These are phyloP conservation scores for Peucedramus taeniatus DNA, from an alignment of 2,113 vertebrate genomes.

Conservation along the genomic window DNA sequence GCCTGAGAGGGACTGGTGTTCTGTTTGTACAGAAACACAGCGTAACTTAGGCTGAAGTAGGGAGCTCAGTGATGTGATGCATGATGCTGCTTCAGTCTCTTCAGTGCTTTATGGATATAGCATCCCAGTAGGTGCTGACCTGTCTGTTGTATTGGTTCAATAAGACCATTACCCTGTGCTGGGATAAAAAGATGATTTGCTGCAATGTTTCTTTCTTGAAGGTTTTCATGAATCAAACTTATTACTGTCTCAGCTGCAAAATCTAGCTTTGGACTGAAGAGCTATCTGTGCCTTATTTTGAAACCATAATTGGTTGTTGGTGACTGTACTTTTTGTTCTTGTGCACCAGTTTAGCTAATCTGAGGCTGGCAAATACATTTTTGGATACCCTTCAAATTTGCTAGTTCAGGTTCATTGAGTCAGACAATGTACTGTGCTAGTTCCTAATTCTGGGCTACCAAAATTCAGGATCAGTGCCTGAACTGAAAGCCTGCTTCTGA, in stretches of 20 bases:
- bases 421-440: not conserved
- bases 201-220: not conserved
- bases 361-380: not conserved
- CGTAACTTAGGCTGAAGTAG: not conserved
- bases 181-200: not conserved
- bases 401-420: slow-evolving; percentile 17
- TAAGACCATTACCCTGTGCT: not conserved
- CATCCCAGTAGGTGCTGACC: not conserved
- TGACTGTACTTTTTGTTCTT: slow-evolving; percentile 19
- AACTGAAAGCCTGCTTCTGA: slow-evolving; percentile 20
- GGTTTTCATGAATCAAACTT: not conserved
- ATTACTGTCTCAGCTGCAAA: not conserved
- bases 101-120: not conserved
- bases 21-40: not conserved
- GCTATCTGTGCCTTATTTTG: not conserved
- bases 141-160: not conserved
- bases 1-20: not conserved
- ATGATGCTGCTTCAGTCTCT: not conserved
- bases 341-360: slow-evolving; percentile 6
- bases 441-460: not conserved
- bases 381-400: slow-evolving; percentile 37
- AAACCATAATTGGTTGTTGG: not conserved
- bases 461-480: slow-evolving; percentile 2
- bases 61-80: not conserved
- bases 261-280: not conserved